Conservation (phyloP, 2,888 invertebrate species). For the Heteromyza rotundicornis region DNA sequence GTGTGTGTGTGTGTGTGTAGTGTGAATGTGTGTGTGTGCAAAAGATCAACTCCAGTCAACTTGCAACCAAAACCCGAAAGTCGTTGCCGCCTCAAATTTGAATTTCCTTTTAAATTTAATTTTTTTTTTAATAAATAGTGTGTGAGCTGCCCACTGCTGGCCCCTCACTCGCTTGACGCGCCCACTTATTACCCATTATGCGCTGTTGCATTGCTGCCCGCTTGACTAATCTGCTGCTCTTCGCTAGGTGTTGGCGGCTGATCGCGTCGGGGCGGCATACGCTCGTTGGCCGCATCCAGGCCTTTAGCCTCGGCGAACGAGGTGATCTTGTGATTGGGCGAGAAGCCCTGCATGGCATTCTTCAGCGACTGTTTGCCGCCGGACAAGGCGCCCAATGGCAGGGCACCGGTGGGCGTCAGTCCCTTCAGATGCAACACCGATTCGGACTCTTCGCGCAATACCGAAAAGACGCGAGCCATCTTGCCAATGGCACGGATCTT, state of each 20-base stretch:
- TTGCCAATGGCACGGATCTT: conserved; percentile 99
- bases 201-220: conserved; percentile 46
- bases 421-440: conserved; percentile 98
- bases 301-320: conserved; percentile 99
- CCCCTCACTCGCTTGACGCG: too few species aligned
- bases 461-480: conserved; percentile 99
- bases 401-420: conserved; percentile 95
- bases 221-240: conserved; percentile 70
- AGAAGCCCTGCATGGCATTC: conserved; percentile 95
- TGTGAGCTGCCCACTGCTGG: neutral
- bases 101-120: neutral
- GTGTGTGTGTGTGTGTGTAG: too few species aligned
- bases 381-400: conserved; percentile 94
- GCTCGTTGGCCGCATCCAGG: conserved; percentile 97
- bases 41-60: too few species aligned
- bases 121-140: neutral
- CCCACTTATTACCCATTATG: conserved; percentile 48
- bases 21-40: too few species aligned
- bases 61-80: too few species aligned
- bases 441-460: conserved; percentile 98
- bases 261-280: conserved; percentile 95
- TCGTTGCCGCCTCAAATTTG: neutral
- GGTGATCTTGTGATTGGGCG: conserved; percentile 96
- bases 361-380: conserved; percentile 96
- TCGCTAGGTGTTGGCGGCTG: conserved; percentile 73